A percentile compares a stretch with the other conserved stretches of the same genome.
phyloP scores from a whole-genome alignment of 2,888 invertebrate genomes.

The Melitaea athalia region DNA sequence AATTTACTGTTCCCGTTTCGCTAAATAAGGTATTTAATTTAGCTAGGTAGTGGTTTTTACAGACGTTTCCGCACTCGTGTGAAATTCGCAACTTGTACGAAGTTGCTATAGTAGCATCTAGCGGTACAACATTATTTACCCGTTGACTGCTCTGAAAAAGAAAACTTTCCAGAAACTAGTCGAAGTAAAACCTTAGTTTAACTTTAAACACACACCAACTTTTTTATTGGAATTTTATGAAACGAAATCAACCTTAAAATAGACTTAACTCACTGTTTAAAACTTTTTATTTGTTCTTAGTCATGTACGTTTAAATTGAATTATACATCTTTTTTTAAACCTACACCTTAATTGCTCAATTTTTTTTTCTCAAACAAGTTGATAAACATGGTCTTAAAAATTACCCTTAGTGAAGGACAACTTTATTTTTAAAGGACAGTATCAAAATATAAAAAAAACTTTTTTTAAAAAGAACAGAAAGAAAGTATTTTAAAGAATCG shows the following conservation, averaged over 20 bases:
- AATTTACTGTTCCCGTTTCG: not conserved
- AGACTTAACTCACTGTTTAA: not conserved
- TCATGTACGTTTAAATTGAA: too few relatives aligned
- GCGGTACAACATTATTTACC: constrained; percentile 6
- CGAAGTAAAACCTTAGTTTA: constrained; percentile 4
- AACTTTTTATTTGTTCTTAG: too few relatives aligned
- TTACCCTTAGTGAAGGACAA: too few relatives aligned
- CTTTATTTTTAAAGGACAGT: too few relatives aligned
- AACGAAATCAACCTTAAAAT: not conserved
- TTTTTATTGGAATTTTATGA: constrained; percentile 8
- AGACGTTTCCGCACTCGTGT: not conserved
- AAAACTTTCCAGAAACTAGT: constrained; percentile 4
- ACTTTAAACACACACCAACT: constrained; percentile 1
- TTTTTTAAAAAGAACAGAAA: too few relatives aligned
- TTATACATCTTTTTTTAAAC: too few relatives aligned
- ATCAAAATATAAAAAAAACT: too few relatives aligned
- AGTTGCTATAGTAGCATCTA: not conserved
- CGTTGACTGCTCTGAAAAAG: not conserved
- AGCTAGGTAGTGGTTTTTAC: not conserved
- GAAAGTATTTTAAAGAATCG: too few relatives aligned
- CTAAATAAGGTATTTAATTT: not conserved
- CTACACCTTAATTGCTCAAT: too few relatives aligned
- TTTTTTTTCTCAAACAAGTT: too few relatives aligned
- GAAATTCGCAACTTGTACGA: not conserved
- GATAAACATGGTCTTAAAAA: too few relatives aligned